Conservation (phyloP, 1,140 invertebrate genomes). For the Apis florea region DNA sequence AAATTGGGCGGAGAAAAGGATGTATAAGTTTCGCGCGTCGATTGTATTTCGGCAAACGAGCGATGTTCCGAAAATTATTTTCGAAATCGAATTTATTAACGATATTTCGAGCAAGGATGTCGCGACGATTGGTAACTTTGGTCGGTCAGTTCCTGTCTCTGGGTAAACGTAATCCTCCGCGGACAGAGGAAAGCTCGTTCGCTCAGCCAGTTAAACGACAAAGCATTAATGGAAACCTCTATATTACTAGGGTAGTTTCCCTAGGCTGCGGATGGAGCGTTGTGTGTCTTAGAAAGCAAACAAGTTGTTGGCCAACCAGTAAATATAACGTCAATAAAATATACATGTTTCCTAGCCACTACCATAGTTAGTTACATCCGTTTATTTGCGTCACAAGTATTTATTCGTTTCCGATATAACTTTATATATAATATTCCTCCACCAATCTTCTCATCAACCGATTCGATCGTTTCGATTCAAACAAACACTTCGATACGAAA, state of each 20-base stretch:
- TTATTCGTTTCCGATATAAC: slow-evolving; percentile 59
- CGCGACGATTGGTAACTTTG: slow-evolving; percentile 1
- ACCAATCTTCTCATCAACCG: too few species aligned
- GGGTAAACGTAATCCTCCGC: slow-evolving; percentile 38
- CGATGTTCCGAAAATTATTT: too few species aligned
- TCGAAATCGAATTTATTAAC: not conserved
- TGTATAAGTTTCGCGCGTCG: not conserved
- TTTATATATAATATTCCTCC: slow-evolving; percentile 63
- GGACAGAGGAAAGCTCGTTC: slow-evolving; percentile 19
- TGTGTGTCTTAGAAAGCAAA: slow-evolving; percentile 69
- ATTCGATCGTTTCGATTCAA: too few species aligned
- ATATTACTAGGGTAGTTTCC: slow-evolving; percentile 55
- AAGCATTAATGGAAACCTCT: slow-evolving; percentile 67
- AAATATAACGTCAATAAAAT: slow-evolving; percentile 76
- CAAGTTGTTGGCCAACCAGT: slow-evolving; percentile 62
- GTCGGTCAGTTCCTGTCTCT: not conserved
- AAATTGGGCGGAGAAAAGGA: not conserved
- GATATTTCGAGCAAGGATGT: not conserved
- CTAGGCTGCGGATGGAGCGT: slow-evolving; percentile 40
- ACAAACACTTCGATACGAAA: not conserved
- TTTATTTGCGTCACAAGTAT: slow-evolving; percentile 47
- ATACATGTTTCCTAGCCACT: slow-evolving; percentile 53
- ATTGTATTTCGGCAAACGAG: too few species aligned
- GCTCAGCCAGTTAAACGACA: slow-evolving; percentile 61
- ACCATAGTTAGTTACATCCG: slow-evolving; percentile 23